Evolutionary conservation across 2,888 invertebrate species (phyloP), one percentile per base, ranked within the genome.

Genomic region (Arctia plantaginis): DNA sequence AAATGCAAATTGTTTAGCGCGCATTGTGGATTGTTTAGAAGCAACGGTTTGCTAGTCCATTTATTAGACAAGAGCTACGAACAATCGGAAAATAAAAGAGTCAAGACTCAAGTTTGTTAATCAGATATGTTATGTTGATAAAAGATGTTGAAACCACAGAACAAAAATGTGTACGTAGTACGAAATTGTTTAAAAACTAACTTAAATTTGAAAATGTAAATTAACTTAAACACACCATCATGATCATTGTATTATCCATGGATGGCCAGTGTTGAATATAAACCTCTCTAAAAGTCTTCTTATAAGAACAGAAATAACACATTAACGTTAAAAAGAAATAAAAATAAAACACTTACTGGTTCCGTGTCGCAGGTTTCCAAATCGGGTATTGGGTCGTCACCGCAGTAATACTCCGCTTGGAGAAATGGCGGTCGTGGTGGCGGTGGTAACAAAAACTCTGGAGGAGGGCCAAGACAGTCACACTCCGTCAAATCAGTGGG

Each of bases 311-410:
- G 23, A 8, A 8, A 12, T 55, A 55, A n/a, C n/a, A 55, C n/a
- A 1, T 18, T 18, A 18, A 20, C 8, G 30, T 39, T n/a, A 39
- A 20, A 72, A 23, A 65, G 12, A 75, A 59, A 27, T 70, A 59
- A 64, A 72, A 66, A 12, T 30, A 41, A 77, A 74, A 67, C 35
- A 96, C 97, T 97, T 93, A 97, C 97, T 96, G 97, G 97, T 96
- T 97, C 96, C 87, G 97, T 97, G 91, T 97, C 97, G 93, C 97
- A 97, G 86, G 97, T 97, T 93, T 97, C 97, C 89, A 97, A 96
- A 86, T 97, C 97, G 73, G 97, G 96, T 86, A 97, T 96, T 68
- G 97, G 97, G 84, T 97, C 97, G 91, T 97, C 97, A 74, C 97
- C 96, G 90, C 97, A 97, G 89, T 97, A 97, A 86, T 97, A 96